phyloP scores from a whole-genome alignment of 2,113 vertebrate genomes.

The Calidris pugnax region DNA sequence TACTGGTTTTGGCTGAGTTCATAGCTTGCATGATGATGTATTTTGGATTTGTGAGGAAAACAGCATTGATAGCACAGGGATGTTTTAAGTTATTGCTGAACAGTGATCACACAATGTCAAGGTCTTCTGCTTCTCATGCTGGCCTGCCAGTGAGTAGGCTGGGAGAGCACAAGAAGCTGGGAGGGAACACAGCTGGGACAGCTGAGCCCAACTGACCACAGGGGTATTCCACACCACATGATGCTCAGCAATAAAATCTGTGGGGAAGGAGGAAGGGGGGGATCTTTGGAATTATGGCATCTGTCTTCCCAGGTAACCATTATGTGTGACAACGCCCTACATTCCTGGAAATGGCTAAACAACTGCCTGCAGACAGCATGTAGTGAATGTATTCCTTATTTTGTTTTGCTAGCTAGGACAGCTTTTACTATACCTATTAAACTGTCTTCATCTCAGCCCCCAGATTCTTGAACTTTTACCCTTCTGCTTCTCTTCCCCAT shows the following conservation, averaged over 20 bases:
- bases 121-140: not conserved
- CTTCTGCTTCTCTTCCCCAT: not conserved
- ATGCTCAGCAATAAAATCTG: not conserved
- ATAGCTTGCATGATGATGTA: not conserved
- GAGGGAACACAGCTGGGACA: not conserved
- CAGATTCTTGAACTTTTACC: not conserved
- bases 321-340: accelerated
- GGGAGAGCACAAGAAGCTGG: not conserved
- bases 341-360: not conserved
- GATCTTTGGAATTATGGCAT: not conserved
- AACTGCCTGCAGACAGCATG: not conserved
- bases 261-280: not conserved
- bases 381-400: not conserved
- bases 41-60: not conserved
- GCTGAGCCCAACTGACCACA: not conserved
- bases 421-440: not conserved
- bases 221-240: not conserved
- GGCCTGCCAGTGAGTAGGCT: not conserved
- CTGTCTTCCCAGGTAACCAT: not conserved
- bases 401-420: not conserved
- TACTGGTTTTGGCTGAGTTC: not conserved
- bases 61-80: not conserved
- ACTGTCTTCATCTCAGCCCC: not conserved
- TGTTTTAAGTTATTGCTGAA: not conserved
- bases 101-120: not conserved